Evolutionary conservation across 2,888 invertebrate genomes (phyloP), one percentile per base, ranked within the genome.

Genomic region (Pollenia angustigena): DNA sequence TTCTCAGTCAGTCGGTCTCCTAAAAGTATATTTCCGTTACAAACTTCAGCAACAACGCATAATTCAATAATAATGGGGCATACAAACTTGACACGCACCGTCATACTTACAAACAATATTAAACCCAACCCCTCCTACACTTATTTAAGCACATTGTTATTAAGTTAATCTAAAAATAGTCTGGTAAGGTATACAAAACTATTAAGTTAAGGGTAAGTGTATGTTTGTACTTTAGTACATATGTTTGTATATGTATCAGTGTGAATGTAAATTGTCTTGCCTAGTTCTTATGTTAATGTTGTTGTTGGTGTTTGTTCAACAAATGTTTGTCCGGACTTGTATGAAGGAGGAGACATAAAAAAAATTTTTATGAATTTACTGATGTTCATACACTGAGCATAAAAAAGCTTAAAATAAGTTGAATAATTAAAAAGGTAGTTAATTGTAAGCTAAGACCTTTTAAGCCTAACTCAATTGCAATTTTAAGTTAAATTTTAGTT

Each of bases 241-340:
- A 2, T 12, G n/a, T 12, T 58, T n/a, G 46, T 11, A 58, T 46
- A 48, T 58, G 9, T 9, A n/a, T 12, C n/a, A n/a, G 68, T 58
- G 9, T 42, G 50, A 56, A 40, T 68, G 32, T 40, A 50, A 60
- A 56, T 48, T 68, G 32, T 40, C 16, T 54, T 66, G 40, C 54
- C 74, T 56, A 44, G 32, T 32, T 32, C 32, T 32, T 32, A 58
- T 52, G 68, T n/a, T 64, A 54, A 76, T 66, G 76, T 66, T 76
- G 16, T 40, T 52, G 40, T 16, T 52, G 12, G 11, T 18, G 6
- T 12, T 54, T 44, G 23, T 54, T 14, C 23, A 66, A 44, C 54
- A 76, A 76, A 76, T 66, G 50, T 52, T 62, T 54, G 8, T 10
- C 52, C 52, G 1, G 3, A 4, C 4, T 52, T 16, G 16, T 3